phyloP scores from a whole-genome alignment of 2,888 invertebrate species.

The Ryuthela nishihirai region DNA sequence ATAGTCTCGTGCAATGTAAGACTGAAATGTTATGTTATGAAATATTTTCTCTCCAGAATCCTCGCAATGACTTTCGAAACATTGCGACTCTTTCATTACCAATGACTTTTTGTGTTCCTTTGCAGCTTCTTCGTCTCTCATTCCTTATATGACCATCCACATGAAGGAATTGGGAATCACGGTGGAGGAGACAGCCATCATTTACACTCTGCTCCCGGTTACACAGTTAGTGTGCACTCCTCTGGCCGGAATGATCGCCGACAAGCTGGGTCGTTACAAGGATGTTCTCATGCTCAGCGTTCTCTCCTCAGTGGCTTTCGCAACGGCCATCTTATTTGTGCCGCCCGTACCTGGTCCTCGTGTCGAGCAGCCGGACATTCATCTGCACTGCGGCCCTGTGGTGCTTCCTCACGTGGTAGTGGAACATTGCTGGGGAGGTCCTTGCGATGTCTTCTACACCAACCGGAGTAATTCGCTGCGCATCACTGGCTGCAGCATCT shows the following conservation, averaged over 20 bases:
- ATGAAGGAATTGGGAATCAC: conserved; percentile 86
- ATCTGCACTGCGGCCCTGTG: conserved; percentile 27
- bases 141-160: conserved; percentile 83
- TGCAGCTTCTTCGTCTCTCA: conserved; percentile 72
- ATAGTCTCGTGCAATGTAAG: too few species aligned
- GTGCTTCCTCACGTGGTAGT: conserved; percentile 23
- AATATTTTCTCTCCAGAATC: too few species aligned
- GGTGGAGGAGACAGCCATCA: conserved; percentile 79
- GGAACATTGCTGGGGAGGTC: conserved; percentile 34
- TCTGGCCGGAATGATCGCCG: conserved; percentile 66
- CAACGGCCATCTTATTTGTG: conserved; percentile 65
- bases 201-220: conserved; percentile 79
- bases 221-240: conserved; percentile 82
- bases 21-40: too few species aligned
- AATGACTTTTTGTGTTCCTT: conserved; percentile 40
- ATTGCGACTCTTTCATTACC: neutral
- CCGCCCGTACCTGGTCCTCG: conserved; percentile 42
- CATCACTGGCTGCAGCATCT: conserved; percentile 17
- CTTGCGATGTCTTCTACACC: conserved; percentile 28
- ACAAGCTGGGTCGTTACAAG: conserved; percentile 82
- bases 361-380: conserved; percentile 23
- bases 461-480: conserved; percentile 21
- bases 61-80: too few species aligned
- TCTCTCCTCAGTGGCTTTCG: conserved; percentile 70
- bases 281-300: conserved; percentile 73